Base-by-base conservation (phyloP, 2,113 vertebrate species). In the Halichoerus grypus region DNA sequence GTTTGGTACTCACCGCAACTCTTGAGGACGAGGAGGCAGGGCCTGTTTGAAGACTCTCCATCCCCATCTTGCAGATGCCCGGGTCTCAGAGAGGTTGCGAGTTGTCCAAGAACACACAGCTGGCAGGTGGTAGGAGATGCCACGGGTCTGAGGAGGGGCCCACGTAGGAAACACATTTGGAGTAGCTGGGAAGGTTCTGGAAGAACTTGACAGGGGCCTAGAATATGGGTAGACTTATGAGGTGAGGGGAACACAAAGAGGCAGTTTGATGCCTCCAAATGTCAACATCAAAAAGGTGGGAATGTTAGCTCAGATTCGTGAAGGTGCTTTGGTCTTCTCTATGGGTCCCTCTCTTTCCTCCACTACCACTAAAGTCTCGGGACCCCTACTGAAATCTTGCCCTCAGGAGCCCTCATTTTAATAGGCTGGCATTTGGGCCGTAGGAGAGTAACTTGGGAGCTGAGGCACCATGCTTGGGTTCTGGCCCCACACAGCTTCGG, bases 381-480 rank as follows among this genome's bases (percentile, higher is more conserved):
- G 61, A 21, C 3, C 4, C 1, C 6, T 65, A 5, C 18, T 24
- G 15, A 46, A 8, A 42, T 12, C 18, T 21, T 71, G 16, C 39
- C 10, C 33, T 57, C 5, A 22, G 36, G 72, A 55, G 0, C 26
- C n/a, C 51, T 84, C n/a, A 59, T 33, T 21, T 69, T 0, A 51
- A 84, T 49, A 69, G 18, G 26, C 16, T 84, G 39, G 10, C 9
- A 33, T 28, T 28, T n/a, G 79, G 33, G 28, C 36, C 15, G 1
- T 0, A 36, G 18, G 61, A 31, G 18, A 2, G 31, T 11, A 31
- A 2, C 2, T 13, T 18, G 51, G 33, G 63, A 19, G 3, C 36
- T 12, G 15, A 14, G 19, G 19, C 3, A 0, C 15, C 5, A 1
- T 22, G 19, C 63, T 31, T 9, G 1, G 31, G 21, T 59, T 22